Evolutionary conservation across 1,140 invertebrate genomes (phyloP), one percentile per base, ranked within the genome.

Genomic region (Phymastichus coffea): DNA sequence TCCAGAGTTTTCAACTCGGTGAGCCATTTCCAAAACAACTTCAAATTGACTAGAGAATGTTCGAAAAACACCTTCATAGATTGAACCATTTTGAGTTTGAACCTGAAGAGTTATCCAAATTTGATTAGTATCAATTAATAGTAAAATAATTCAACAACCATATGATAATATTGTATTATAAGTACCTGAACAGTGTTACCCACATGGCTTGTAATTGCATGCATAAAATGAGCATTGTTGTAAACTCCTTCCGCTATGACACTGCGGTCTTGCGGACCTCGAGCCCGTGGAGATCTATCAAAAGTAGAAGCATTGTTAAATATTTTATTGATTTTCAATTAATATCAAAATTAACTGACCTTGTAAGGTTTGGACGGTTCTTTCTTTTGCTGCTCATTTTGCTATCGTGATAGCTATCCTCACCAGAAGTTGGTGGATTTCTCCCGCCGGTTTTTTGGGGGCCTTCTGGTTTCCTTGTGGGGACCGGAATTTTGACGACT

Each of bases 11-110:
- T 93, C 90, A 58, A 94, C 86, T 70, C 87, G 87, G 70, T 92
- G 89, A 35, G 88, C 90, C 79, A 92, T 84, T 80, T 94, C 91
- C 70, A 95, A 76, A 48, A 93, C 91, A 63, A 93, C 83, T 71
- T 92, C 89, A 77, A 92, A 91, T 73, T 88, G 85, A 70, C 85
- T 84, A 48, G 92, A 94, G 78, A 93, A 93, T 28, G 92, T 93
- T 68, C 86, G 86, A 74, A 95, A 92, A 55, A 95, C 85, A 48
- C 92, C 92, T 80, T 95, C 92, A 82, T 88, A 94, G 53, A 90
- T 78, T 63, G 85, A 85, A 59, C 91, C 91, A 66, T 90, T 90
- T 71, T 86, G 84, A 51, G 92, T 92, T 73, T 89, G 86, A 61
- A 94, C 77, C 80, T 84, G 66, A 65, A 52, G 73, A 65, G 55